Base-by-base conservation (phyloP, 2,888 invertebrate species). In the Saturnia japonica region DNA sequence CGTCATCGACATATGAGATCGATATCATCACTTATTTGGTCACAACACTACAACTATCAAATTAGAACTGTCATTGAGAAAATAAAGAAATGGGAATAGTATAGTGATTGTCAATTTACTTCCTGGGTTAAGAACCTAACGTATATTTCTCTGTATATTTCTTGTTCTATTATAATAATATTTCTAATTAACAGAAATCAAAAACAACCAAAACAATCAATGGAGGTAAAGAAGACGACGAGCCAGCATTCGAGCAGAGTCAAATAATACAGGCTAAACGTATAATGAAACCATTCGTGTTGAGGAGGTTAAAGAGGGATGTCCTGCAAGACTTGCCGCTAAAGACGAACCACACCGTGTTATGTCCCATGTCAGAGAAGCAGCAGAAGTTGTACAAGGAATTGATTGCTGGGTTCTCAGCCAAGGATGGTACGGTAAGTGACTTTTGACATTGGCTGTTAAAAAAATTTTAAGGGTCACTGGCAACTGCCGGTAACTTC, bases 261-360 rank as follows among this genome's bases (percentile, higher is more conserved):
- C 97, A 98, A 88, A 97, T 99, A 64, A 96, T 96, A 19, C 97
- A 99, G 82, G 99, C 99, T 0, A 99, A 99, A 86, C 95, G 97
- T 68, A 99, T 99, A 77, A 98, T 99, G 97, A 97, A 97, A 86
- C 99, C 99, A 0, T 99, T 99, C 87, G 96, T 99, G 4, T 94
- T 99, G 66, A 94, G 99, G 25, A 94, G 99, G 72, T 91, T 99
- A 67, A 99, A 99, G 89, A 91, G 95, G 34, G 98, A 99, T 79
- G 99, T 99, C 0, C 94, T 98, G 0, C 95, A 96, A 72, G 97
- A 98, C 88, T 90, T 99, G 79, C 99, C 99, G 0, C 90, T 95
- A 79, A 99, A 99, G 91, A 95, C 94, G 2, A 97, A 98, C 74
- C 91, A 95, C 68, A 95, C 96, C 0, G 94, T 96, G 68, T 84